Evolutionary conservation across 2,797 vertebrate genomes (phyloP), one percentile per base, ranked within the genome.

Genomic region (Tenualosa thibaudeaui): DNA sequence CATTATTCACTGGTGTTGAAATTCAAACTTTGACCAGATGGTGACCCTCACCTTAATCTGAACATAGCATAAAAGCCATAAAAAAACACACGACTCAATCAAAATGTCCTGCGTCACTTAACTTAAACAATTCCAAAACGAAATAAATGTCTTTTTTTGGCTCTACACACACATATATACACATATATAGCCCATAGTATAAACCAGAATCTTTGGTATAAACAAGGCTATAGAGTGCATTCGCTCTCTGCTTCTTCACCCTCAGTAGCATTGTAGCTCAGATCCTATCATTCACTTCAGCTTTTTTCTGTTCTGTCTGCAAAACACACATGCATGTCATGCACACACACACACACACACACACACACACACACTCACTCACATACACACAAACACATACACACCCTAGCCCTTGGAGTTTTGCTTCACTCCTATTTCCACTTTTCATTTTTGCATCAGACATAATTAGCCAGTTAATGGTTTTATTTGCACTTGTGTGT

Each of bases 401-500:
- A 65, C 60, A 6, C 71, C 7, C 40, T 78, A 17, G 22, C 37
- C 15, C 37, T 78, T 60, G 22, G 56, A 60, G 56, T 60, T 78
- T 75, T 7, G 1, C 1, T 46, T 78, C 71, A 78, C 37, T 78
- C 37, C 71, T 78, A 46, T 78, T 43, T 43, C 40, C 40, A 46
- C 62, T 68, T 37, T 31, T 24, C 37, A 24, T 78, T 22, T 78
- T 43, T 56, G 3, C 37, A 5, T 78, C 37, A 43, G 17, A 46
- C 37, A 19, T 78, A 78, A 78, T 78, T 78, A 78, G 37, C 15
- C 15, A 43, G 40, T 17, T 78, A 78, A 78, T 78, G 15, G 15
- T 43, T 78, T 78, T 40, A 78, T 78, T 78, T 78, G 17, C 71
- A 78, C 15, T 12, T 85, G 75, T 8, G 2, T 68, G 83, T 84